Evolutionary conservation across 2,888 invertebrate species (phyloP).

Genomic region (Bembecia ichneumoniformis): DNA sequence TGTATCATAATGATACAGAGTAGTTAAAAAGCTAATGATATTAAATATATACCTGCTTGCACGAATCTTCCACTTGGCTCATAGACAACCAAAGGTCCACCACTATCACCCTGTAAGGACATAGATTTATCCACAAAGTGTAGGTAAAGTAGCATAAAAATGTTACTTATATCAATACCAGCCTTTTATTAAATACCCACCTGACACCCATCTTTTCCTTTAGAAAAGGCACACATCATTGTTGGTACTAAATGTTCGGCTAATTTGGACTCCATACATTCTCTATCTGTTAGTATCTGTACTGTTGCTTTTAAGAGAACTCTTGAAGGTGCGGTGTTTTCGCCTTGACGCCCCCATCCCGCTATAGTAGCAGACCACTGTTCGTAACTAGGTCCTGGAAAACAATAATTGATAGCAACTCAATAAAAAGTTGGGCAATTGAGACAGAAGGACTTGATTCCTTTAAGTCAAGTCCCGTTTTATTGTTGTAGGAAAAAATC

Average conservation of each 20-base stretch:
- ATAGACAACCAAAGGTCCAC: slow-evolving; percentile 73
- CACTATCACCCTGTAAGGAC: slow-evolving; percentile 75
- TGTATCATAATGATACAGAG: too few relatives aligned
- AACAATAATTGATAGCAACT: neutral
- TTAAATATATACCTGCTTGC: slow-evolving; percentile 62
- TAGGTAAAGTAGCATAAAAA: too few relatives aligned
- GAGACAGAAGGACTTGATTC: too few relatives aligned
- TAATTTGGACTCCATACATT: slow-evolving; percentile 51
- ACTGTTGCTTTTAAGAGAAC: slow-evolving; percentile 59
- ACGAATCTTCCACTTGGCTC: slow-evolving; percentile 68
- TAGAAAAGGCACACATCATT: slow-evolving; percentile 75
- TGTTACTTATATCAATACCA: too few relatives aligned
- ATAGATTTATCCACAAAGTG: too few relatives aligned
- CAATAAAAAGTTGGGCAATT: too few relatives aligned
- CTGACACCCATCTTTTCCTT: slow-evolving; percentile 76
- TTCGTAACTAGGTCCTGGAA: neutral
- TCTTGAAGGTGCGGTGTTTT: slow-evolving; percentile 52
- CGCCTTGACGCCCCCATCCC: slow-evolving; percentile 70
- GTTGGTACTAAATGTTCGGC: slow-evolving; percentile 59
- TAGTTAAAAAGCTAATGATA: neutral
- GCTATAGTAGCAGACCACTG: slow-evolving; percentile 49
- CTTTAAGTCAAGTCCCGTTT: too few relatives aligned
- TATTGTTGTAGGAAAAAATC: too few relatives aligned
- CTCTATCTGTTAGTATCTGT: slow-evolving; percentile 47
- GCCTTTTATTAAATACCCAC: slow-evolving; percentile 33